Conservation (phyloP, 2,888 invertebrate genomes). For the Salticus scenicus region DNA sequence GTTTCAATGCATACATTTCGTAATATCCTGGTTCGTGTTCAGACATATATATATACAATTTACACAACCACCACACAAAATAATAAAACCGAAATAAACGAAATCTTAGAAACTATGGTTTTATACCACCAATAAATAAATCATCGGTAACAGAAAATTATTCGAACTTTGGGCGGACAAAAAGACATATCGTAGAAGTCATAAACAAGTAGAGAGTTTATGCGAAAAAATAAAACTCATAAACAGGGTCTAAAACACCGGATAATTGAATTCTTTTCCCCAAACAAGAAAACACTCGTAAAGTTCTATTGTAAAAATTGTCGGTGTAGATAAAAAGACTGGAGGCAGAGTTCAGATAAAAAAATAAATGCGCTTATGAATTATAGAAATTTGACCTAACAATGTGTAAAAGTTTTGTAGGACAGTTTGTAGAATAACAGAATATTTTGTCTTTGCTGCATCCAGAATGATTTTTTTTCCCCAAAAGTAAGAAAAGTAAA, state of each 20-base stretch:
- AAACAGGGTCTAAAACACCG: background rate
- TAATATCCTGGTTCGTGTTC: too few species aligned
- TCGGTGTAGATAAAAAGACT: background rate
- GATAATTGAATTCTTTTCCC: slow-evolving; percentile 6
- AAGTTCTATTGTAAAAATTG: background rate
- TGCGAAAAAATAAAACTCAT: background rate
- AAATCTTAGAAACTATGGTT: background rate
- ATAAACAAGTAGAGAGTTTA: background rate
- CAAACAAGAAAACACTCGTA: slow-evolving; percentile 2
- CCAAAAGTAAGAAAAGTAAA: too few species aligned
- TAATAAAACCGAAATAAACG: too few species aligned
- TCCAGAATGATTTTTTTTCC: too few species aligned
- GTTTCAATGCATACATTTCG: too few species aligned
- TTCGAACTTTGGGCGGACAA: background rate
- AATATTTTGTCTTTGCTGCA: too few species aligned
- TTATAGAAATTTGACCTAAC: background rate
- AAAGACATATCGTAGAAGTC: background rate
- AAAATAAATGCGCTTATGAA: background rate
- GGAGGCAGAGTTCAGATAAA: background rate
- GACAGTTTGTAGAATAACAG: background rate
- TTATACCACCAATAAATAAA: background rate
- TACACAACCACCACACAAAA: too few species aligned
- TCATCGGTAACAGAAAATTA: background rate
- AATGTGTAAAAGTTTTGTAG: background rate
- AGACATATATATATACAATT: too few species aligned